Base-by-base conservation (phyloP, 2,113 vertebrate species). In the Rhinopomastus cyanomelas region DNA sequence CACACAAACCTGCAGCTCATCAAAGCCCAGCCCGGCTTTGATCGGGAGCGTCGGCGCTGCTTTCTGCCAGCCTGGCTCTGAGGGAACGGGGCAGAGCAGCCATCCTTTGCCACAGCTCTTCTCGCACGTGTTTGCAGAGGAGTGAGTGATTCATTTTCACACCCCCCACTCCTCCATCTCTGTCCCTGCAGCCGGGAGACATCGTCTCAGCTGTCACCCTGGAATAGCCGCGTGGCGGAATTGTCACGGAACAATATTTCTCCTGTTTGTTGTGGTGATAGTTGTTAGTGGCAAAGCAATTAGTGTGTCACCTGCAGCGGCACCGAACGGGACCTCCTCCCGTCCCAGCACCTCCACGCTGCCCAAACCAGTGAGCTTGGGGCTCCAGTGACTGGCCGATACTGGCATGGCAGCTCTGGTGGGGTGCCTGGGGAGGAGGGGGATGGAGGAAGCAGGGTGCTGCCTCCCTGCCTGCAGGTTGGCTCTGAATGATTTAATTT, bases 211-310 rank as follows among this genome's bases (percentile, higher is more conserved):
- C 42, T 83, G 86, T 91, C 88, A 14, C 79, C 85, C 93, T 53
- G 94, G 88, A 95, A 94, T 82, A 92, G 89, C 92, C 55, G 56
- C 88, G 11, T 1, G 77, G 68, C 64, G 32, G 11, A 32, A 81
- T 88, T 91, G 87, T 82, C 77, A 90, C 12, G 60, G 88, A 92
- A 59, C 80, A 88, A 68, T 64, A 72, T 85, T 94, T 55, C 61
- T 64, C 21, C 84, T 94, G 78, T 94, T 96, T 96, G 96, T 94
- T 96, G 95, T 96, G 95, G 95, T 85, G 85, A 95, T 95, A 71
- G 92, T 92, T 53, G 93, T 92, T 71, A 92, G 94, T 37, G 49
- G 80, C 92, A 17, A 25, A 86, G 79, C 75, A 81, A 93, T 94
- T 80, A 89, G 8, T 1, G 1, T 23, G 73, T 83, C 92, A 91